Evolutionary conservation across 1,140 invertebrate genomes (phyloP).

Genomic region (Formica exsecta): DNA sequence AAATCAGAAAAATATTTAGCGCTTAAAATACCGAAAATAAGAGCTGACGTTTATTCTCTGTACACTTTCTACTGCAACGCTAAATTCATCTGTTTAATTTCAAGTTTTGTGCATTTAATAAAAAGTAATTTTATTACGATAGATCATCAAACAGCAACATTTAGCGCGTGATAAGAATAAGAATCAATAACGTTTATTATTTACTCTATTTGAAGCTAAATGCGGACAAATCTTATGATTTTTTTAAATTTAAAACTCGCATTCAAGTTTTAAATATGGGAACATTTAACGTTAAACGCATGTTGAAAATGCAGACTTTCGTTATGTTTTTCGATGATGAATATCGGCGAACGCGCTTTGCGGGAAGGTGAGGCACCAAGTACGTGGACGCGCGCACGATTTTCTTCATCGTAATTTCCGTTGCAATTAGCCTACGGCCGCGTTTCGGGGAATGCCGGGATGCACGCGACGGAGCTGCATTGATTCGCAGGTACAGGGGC

Average conservation of each 20-base stretch:
- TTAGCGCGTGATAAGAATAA: neutral
- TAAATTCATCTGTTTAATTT: neutral
- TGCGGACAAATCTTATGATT: neutral
- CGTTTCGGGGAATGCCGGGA: conserved; percentile 71
- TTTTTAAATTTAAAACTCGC: neutral
- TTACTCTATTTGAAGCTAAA: neutral
- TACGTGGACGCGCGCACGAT: conserved; percentile 30
- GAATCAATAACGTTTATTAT: neutral
- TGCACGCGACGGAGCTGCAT: conserved; percentile 78
- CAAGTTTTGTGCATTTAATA: conserved; percentile 7
- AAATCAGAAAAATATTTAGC: neutral
- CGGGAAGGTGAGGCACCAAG: neutral
- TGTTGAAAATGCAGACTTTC: neutral
- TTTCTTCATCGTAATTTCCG: conserved; percentile 67
- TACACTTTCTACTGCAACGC: neutral
- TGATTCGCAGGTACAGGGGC: conserved; percentile 77
- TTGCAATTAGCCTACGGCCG: conserved; percentile 70
- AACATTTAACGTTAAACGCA: neutral
- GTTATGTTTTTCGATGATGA: neutral
- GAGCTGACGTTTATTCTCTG: neutral
- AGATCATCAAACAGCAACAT: neutral
- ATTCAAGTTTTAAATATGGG: neutral
- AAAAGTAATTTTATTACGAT: neutral
- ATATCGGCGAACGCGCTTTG: neutral
- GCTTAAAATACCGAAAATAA: neutral